Conservation (phyloP, 2,888 invertebrate genomes). For the Troides helena region DNA sequence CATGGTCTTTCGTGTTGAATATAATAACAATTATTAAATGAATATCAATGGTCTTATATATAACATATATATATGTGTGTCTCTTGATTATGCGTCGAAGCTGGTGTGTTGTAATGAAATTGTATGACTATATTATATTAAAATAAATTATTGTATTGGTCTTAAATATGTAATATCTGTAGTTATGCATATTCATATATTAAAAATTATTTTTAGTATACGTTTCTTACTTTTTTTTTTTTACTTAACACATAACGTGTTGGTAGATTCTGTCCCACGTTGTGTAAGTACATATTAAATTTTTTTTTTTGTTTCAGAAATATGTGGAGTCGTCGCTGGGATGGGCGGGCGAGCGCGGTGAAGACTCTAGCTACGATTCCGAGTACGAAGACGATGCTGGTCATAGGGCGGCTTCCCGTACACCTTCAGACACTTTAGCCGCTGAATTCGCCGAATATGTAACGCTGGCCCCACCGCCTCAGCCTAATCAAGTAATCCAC, state of each 20-base stretch:
- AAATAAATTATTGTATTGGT: no score
- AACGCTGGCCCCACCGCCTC: constrained; percentile 70
- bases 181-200: no score
- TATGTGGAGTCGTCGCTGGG: constrained; percentile 86
- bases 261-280: no score
- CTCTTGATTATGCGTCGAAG: no score
- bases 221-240: no score
- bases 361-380: constrained; percentile 93
- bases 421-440: constrained; percentile 90
- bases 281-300: neutral
- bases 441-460: constrained; percentile 93
- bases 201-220: no score
- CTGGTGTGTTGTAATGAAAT: no score
- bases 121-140: no score
- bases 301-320: constrained; percentile 78
- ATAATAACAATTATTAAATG: neutral
- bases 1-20: neutral
- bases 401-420: constrained; percentile 89
- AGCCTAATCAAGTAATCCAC: constrained; percentile 59
- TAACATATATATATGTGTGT: neutral
- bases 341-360: constrained; percentile 78
- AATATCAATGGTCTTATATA: neutral
- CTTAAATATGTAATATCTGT: no score
- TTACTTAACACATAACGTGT: no score
- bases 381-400: constrained; percentile 85